Base-by-base conservation (phyloP, 2,113 vertebrate species). In the Taxidea taxus region DNA sequence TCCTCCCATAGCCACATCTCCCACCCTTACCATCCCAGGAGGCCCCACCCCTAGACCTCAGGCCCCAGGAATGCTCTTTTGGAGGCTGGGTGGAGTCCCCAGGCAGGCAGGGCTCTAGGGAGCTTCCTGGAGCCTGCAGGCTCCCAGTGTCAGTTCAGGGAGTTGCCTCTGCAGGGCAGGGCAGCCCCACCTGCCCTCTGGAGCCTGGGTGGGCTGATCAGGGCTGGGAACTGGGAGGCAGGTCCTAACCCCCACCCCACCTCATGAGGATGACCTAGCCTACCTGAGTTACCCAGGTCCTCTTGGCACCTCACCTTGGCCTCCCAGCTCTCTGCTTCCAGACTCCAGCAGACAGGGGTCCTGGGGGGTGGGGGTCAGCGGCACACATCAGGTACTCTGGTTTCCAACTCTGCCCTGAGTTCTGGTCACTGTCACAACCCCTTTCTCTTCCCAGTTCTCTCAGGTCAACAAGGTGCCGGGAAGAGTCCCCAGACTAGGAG, bases 61-160 rank as follows among this genome's bases (percentile, higher is more conserved):
- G 96, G 93, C 86, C 91, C 97, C 94, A 98, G 97, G 98, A 98
- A 98, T 98, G 96, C 96, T 98, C 98, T 93, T 93, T 86, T 96
- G 95, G 96, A 97, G 96, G 97, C 0, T 97, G 97, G 97, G 98
- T 97, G 97, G 96, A 96, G 97, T 96, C 96, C 97, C 86, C 34
- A 91, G 25, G 96, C 95, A 97, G 97, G 93, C 98, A 75, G 77
- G 87, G 89, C 87, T 95, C 95, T 85, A 90, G 95, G 95, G 95
- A 97, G 97, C 97, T 98, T 97, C 97, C 97, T 96, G 90, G 92
- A 84, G 94, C 94, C 98, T 1, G 4, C 42, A 77, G 90, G 89
- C 95, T 95, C 94, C 83, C 29, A 92, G 97, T 97, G 97, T 97
- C 96, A 97, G 85, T 88, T 81, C 20, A 75, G 96, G 95, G 96